A percentile compares a stretch with the other conserved stretches of the same genome.
Conservation (phyloP, 2,888 invertebrate species). For the Metellina segmentata region DNA sequence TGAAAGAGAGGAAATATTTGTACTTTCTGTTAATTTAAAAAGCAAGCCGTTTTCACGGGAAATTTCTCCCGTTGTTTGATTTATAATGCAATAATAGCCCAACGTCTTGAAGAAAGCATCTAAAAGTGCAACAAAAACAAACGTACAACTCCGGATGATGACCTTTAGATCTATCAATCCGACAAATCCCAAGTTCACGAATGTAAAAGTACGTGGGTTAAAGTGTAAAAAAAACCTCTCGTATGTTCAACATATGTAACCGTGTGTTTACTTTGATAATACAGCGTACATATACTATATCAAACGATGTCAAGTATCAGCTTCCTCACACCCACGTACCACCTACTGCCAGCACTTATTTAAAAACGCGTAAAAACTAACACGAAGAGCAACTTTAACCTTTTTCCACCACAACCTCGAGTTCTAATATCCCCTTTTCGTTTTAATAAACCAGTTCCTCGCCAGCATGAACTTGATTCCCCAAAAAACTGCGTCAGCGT, state of each 20-base stretch:
- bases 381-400: neutral
- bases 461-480: conserved; percentile 43
- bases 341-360: neutral
- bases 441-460: conserved; percentile 42
- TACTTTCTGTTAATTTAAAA: too few relatives aligned
- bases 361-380: neutral
- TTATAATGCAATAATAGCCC: too few relatives aligned
- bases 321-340: neutral
- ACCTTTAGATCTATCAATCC: neutral
- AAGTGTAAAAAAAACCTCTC: neutral
- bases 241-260: neutral
- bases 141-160: neutral
- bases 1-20: too few relatives aligned
- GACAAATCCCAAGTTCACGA: neutral
- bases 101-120: too few relatives aligned
- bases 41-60: too few relatives aligned
- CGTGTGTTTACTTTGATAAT: neutral
- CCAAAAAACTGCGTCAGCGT: neutral
- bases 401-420: neutral
- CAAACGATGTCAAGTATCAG: neutral
- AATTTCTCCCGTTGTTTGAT: too few relatives aligned
- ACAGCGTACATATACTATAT: neutral
- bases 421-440: neutral
- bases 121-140: too few relatives aligned
- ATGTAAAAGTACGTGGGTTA: neutral